These are phyloP conservation scores for Metopia argyrocephala DNA, from an alignment of 2,888 invertebrate genomes.

Conservation along the genomic window DNA sequence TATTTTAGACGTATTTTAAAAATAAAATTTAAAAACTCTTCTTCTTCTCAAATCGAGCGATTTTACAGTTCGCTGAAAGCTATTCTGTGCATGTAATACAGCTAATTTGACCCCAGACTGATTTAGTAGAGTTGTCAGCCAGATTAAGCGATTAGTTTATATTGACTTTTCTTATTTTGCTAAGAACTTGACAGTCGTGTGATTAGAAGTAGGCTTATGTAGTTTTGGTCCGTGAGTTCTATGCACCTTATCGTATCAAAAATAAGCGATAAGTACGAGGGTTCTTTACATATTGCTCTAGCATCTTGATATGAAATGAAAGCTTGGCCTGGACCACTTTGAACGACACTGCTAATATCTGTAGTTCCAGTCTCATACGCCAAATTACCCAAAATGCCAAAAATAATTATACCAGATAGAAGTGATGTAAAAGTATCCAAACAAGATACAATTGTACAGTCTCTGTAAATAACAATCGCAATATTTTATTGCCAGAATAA, in stretches of 20 bases:
- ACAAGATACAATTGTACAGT: conserved; percentile 88
- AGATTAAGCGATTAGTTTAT: no score
- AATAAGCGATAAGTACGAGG: conserved; percentile 78
- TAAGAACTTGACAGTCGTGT: no score
- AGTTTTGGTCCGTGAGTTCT: no score
- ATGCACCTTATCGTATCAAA: background rate
- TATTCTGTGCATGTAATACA: no score
- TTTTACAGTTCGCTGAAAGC: no score
- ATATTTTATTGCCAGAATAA: no score
- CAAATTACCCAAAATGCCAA: conserved; percentile 89
- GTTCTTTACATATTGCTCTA: conserved; percentile 79
- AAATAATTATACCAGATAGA: conserved; percentile 89
- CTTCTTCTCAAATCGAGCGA: no score
- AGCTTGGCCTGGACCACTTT: conserved; percentile 87
- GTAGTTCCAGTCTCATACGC: conserved; percentile 82
- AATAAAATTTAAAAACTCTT: background rate
- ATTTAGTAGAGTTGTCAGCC: no score
- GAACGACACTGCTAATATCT: conserved; percentile 83
- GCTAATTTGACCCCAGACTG: no score
- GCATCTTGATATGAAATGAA: conserved; percentile 86
- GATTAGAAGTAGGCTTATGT: no score
- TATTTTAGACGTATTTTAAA: no score
- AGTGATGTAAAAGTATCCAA: conserved; percentile 90
- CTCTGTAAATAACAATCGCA: conserved; percentile 79
- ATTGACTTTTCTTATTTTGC: no score